phyloP scores from a whole-genome alignment of 2,113 vertebrate genomes.

The Psilopogon haemacephalus region DNA sequence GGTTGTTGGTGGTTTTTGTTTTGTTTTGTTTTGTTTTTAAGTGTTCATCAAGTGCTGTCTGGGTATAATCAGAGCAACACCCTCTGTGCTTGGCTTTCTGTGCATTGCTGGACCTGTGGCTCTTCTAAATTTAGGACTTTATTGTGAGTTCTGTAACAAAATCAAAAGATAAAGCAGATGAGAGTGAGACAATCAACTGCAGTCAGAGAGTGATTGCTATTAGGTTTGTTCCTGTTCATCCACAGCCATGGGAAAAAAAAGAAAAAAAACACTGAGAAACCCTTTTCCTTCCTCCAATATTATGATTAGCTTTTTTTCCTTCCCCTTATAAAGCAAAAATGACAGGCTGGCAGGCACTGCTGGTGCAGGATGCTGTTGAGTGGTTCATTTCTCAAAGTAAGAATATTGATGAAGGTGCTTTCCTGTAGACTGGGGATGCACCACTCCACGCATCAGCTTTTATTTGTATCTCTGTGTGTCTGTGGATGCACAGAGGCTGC shows the following conservation, averaged over 20 bases:
- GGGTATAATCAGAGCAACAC: not conserved
- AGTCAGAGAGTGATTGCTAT: not conserved
- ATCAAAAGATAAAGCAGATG: not conserved
- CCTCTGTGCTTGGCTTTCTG: not conserved
- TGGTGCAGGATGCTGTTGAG: not conserved
- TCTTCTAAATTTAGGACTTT: not conserved
- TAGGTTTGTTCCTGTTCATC: not conserved
- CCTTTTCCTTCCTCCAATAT: not conserved
- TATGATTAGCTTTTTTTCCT: not conserved
- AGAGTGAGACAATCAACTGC: not conserved
- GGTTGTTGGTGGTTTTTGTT: too few relatives aligned
- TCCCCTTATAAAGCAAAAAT: not conserved
- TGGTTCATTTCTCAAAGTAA: not conserved
- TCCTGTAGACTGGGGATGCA: not conserved
- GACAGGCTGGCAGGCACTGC: rapidly evolving
- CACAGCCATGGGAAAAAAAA: not conserved
- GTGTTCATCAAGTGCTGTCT: rapidly evolving
- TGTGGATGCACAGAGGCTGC: not conserved
- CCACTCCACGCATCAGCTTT: not conserved
- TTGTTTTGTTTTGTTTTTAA: too few relatives aligned
- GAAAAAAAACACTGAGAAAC: not conserved
- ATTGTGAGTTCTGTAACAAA: rapidly evolving
- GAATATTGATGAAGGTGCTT: not conserved
- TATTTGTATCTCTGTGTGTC: not conserved
- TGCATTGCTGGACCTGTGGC: not conserved